phyloP scores from a whole-genome alignment of 2,888 invertebrate species.

The Diploptera punctata region DNA sequence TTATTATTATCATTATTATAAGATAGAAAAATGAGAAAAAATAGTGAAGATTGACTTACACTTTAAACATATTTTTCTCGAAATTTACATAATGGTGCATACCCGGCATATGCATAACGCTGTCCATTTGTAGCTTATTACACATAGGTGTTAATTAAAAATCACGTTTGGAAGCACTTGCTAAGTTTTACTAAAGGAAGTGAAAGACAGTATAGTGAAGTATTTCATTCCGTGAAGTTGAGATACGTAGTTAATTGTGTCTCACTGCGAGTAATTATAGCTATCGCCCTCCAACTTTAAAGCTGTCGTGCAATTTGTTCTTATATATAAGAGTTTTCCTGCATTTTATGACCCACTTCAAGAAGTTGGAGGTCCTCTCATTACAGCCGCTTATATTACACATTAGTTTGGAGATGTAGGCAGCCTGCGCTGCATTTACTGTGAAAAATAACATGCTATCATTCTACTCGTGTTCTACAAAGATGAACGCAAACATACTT shows the following conservation, averaged over 20 bases:
- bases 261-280: background rate
- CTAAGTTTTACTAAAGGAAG: too few relatives aligned
- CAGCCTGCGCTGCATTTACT: background rate
- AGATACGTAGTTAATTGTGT: background rate
- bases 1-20: too few relatives aligned
- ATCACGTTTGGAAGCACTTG: too few relatives aligned
- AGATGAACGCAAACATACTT: too few relatives aligned
- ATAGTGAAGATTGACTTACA: too few relatives aligned
- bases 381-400: background rate
- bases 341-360: background rate
- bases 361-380: background rate
- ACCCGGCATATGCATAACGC: too few relatives aligned
- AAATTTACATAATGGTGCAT: too few relatives aligned
- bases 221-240: background rate
- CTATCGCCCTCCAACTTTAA: background rate
- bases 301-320: background rate
- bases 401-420: background rate
- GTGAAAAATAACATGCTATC: slow-evolving; percentile 1
- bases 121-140: too few relatives aligned
- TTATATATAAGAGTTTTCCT: background rate
- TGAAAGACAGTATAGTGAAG: background rate
- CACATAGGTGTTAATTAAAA: too few relatives aligned
- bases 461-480: too few relatives aligned
- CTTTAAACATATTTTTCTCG: too few relatives aligned
- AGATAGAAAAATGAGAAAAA: too few relatives aligned